Evolutionary conservation across 2,888 invertebrate genomes (phyloP).

Genomic region (Drosophila nr. perissopoda): DNA sequence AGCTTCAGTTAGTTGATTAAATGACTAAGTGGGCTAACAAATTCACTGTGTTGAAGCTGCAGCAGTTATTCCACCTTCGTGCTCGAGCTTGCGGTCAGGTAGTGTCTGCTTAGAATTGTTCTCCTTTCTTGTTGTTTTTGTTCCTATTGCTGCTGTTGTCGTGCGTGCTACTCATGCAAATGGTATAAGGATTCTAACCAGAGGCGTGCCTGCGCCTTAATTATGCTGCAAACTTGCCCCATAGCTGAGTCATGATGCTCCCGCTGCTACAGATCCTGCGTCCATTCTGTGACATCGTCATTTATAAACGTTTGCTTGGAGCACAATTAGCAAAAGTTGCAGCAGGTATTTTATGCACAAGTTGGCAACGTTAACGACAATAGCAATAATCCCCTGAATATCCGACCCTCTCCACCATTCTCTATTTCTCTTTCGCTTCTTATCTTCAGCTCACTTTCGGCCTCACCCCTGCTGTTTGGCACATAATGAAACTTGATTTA

Average conservation of each 20-base stretch:
- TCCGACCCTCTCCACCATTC: neutral
- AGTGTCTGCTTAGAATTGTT: slow-evolving; percentile 29
- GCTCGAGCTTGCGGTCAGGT: slow-evolving; percentile 37
- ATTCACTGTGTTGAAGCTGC: slow-evolving; percentile 15
- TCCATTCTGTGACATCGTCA: slow-evolving; percentile 45
- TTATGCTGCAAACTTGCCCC: slow-evolving; percentile 71
- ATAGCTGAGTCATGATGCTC: slow-evolving; percentile 4
- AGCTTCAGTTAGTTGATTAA: slow-evolving; percentile 52
- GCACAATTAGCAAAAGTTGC: slow-evolving; percentile 64
- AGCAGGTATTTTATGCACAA: slow-evolving; percentile 63
- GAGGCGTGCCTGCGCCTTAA: slow-evolving; percentile 67
- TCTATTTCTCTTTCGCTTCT: neutral
- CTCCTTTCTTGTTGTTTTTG: slow-evolving; percentile 19
- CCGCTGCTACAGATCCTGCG: slow-evolving; percentile 20
- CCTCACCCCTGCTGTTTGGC: slow-evolving; percentile 27
- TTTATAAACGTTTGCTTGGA: slow-evolving; percentile 49
- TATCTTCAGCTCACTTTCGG: slow-evolving; percentile 8
- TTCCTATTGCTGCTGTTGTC: slow-evolving; percentile 22
- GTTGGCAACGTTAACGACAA: slow-evolving; percentile 32
- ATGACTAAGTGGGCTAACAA: slow-evolving; percentile 41
- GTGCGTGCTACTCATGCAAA: slow-evolving; percentile 75
- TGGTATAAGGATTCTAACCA: slow-evolving; percentile 50
- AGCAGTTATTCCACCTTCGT: neutral
- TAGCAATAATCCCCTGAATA: slow-evolving; percentile 13
- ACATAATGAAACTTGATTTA: slow-evolving; percentile 78